phyloP scores from a whole-genome alignment of 2,797 vertebrate species.

The Pangasius macronema region DNA sequence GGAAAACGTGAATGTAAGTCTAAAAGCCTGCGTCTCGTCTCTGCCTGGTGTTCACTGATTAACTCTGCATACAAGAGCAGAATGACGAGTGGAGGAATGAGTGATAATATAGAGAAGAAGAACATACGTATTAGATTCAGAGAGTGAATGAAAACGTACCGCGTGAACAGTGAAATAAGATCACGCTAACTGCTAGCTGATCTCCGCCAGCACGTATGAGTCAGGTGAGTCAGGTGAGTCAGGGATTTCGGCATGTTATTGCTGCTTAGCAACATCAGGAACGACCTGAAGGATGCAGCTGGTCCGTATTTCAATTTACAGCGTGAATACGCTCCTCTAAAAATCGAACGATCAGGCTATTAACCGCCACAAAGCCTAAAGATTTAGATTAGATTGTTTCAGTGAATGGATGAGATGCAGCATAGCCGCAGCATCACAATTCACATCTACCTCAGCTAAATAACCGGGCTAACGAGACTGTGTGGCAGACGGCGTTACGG shows the following conservation, averaged over 20 bases:
- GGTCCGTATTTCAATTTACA: constrained; percentile 26
- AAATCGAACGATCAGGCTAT: constrained; percentile 5
- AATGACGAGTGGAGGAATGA: not conserved
- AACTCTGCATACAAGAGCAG: not conserved
- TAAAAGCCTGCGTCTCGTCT: not conserved
- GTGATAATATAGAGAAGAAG: not conserved
- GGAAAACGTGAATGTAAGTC: not conserved
- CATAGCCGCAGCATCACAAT: not conserved
- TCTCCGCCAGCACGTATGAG: not conserved
- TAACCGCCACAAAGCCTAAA: not conserved
- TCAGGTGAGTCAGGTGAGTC: not conserved
- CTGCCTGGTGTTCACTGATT: not conserved
- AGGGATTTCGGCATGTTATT: not conserved
- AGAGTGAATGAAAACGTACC: not conserved
- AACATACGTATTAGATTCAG: not conserved
- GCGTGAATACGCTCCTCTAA: not conserved
- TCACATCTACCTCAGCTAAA: not conserved
- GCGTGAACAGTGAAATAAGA: not conserved
- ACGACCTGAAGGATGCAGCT: not conserved
- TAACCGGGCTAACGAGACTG: not conserved
- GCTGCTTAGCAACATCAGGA: not conserved
- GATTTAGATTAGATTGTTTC: constrained; percentile 6
- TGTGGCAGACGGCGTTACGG: not conserved
- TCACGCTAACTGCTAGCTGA: not conserved
- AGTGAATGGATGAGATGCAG: not conserved